These are phyloP conservation scores for Chelonus formosanus DNA, from an alignment of 2,888 invertebrate genomes.

Conservation along the genomic window DNA sequence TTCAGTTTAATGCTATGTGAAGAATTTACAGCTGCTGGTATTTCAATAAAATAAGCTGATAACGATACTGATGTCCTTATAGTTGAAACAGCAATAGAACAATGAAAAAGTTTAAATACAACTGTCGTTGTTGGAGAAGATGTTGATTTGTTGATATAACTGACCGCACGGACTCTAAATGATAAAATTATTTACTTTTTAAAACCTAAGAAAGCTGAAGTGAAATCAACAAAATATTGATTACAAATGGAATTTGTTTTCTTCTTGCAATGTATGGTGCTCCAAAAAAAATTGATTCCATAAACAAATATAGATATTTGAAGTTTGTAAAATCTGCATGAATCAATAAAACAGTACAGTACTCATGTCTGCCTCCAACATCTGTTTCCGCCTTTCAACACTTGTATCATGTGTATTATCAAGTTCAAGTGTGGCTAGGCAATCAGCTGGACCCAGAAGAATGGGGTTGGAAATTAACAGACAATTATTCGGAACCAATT, in stretches of 20 bases:
- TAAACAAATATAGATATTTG: too few relatives aligned
- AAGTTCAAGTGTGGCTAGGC: conserved; percentile 23
- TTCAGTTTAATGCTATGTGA: conserved; percentile 48
- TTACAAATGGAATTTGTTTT: too few relatives aligned
- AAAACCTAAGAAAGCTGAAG: conserved; percentile 46
- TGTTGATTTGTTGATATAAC: conserved; percentile 46
- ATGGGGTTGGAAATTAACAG: conserved; percentile 33
- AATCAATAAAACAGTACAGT: too few relatives aligned
- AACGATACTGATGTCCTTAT: conserved; percentile 48
- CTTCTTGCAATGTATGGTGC: too few relatives aligned
- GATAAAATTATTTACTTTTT: conserved; percentile 38
- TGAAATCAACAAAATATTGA: conserved; percentile 41
- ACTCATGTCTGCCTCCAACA: too few relatives aligned
- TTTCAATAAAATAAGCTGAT: conserved; percentile 49
- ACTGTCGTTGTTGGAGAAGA: conserved; percentile 51
- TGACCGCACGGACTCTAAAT: conserved; percentile 35
- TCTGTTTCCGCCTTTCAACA: conserved; percentile 10
- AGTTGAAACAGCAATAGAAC: conserved; percentile 42
- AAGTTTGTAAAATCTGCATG: too few relatives aligned
- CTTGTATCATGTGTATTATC: not conserved
- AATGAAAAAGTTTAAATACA: conserved; percentile 31
- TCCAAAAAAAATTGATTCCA: too few relatives aligned
- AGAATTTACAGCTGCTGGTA: conserved; percentile 49
- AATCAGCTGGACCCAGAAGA: conserved; percentile 17
- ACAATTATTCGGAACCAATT: too few relatives aligned